These are phyloP conservation scores for Cyprinodon tularosa DNA, from an alignment of 2,113 vertebrate species.

Conservation along the genomic window DNA sequence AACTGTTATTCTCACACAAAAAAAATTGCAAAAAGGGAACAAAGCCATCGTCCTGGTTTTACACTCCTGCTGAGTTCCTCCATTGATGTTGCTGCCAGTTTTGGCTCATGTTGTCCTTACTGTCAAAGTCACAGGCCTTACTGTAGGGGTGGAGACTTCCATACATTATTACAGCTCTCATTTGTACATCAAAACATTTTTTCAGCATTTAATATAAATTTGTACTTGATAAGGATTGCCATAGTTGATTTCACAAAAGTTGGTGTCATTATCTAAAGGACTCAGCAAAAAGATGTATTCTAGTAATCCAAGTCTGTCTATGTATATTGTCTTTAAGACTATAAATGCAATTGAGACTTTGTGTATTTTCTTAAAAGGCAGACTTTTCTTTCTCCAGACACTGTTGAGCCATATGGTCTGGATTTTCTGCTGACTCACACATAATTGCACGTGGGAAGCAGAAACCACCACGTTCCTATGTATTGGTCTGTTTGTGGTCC, in stretches of 20 bases:
- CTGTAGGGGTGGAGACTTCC: conserved; percentile 24
- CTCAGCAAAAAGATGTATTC: background rate
- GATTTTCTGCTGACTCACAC: conserved; percentile 73
- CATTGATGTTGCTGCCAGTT: conserved; percentile 53
- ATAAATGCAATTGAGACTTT: conserved; percentile 18
- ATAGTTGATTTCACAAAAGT: background rate
- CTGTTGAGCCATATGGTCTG: conserved; percentile 57
- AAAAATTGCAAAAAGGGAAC: conserved; percentile 10
- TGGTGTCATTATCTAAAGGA: background rate
- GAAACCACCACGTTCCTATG: conserved; percentile 44
- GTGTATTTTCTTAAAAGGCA: conserved; percentile 34
- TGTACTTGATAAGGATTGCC: background rate
- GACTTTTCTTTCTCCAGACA: conserved; percentile 42
- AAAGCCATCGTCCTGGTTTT: conserved; percentile 40
- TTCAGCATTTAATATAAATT: conserved; percentile 3
- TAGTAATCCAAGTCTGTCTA: background rate
- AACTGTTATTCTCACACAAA: background rate
- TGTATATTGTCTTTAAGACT: background rate
- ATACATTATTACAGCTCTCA: background rate
- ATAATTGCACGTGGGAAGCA: conserved; percentile 58
- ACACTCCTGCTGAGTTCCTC: conserved; percentile 41
- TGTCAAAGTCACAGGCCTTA: conserved; percentile 60
- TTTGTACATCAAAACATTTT: background rate
- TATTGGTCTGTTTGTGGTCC: conserved; percentile 61
- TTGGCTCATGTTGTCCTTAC: conserved; percentile 69